Evolutionary conservation across 2,113 vertebrate species (phyloP).

Genomic region (Psephotus haematonotus): DNA sequence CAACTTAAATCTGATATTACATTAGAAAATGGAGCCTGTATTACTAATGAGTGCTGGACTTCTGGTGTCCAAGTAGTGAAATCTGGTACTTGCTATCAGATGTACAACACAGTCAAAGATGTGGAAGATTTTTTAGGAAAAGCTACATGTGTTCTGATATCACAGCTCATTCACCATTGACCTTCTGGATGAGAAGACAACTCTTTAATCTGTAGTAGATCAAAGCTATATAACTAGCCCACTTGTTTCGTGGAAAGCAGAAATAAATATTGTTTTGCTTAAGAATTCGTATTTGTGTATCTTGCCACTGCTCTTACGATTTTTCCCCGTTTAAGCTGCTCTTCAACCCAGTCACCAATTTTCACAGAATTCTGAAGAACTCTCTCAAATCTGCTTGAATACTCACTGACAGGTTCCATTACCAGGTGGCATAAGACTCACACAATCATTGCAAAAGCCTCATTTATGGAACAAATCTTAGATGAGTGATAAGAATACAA

Average conservation of each 20-base stretch:
- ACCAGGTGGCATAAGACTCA: background rate
- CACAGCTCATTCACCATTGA: background rate
- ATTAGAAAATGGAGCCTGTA: background rate
- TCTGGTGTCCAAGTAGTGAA: background rate
- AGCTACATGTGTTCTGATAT: background rate
- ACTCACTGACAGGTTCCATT: background rate
- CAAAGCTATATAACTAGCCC: background rate
- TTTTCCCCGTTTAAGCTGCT: background rate
- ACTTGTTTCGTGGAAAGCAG: background rate
- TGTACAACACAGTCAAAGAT: background rate
- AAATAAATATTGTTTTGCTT: background rate
- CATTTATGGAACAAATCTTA: background rate
- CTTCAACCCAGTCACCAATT: background rate
- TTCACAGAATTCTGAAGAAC: background rate
- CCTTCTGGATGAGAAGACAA: constrained; percentile 58
- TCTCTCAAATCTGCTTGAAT: background rate
- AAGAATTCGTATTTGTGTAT: background rate
- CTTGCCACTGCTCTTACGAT: background rate
- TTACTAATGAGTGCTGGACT: background rate
- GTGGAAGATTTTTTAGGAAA: background rate
- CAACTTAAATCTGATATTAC: background rate
- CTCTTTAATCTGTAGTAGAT: background rate
- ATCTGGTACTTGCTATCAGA: background rate
- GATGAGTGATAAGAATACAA: background rate
- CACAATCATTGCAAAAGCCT: background rate